Evolutionary conservation across 2,888 invertebrate species (phyloP).

Genomic region (Macrosoma leucophasiata): DNA sequence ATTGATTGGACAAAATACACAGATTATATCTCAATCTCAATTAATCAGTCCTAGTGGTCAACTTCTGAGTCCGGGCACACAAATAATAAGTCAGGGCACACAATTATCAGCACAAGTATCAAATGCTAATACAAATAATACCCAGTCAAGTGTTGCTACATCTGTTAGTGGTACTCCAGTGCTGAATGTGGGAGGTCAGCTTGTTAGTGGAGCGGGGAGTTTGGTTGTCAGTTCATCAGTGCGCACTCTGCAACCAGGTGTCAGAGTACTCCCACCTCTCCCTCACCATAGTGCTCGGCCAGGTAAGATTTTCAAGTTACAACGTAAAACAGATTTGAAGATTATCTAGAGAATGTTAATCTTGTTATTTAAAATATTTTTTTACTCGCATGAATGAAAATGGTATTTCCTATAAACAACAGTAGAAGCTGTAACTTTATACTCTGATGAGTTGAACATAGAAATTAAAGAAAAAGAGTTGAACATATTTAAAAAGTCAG

Average conservation of each 20-base stretch:
- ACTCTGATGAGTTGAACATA: no score
- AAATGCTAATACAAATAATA: constrained; percentile 37
- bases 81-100: constrained; percentile 67
- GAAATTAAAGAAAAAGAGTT: no score
- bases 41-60: constrained; percentile 52
- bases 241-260: constrained; percentile 57
- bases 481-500: no score
- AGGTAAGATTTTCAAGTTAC: constrained; percentile 45
- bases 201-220: constrained; percentile 50
- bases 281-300: constrained; percentile 59
- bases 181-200: constrained; percentile 53
- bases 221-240: constrained; percentile 60
- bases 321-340: no score
- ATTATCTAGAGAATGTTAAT: no score
- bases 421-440: no score
- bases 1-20: constrained; percentile 52
- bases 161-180: constrained; percentile 49
- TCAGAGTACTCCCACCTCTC: constrained; percentile 59
- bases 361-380: no score
- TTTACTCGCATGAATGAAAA: no score
- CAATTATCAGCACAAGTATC: constrained; percentile 56
- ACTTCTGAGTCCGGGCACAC: constrained; percentile 57
- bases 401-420: no score
- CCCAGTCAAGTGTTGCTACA: constrained; percentile 44
- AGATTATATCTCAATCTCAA: constrained; percentile 60